These are phyloP conservation scores for Aleiodes alternator DNA, from an alignment of 2,888 invertebrate species.

Conservation along the genomic window DNA sequence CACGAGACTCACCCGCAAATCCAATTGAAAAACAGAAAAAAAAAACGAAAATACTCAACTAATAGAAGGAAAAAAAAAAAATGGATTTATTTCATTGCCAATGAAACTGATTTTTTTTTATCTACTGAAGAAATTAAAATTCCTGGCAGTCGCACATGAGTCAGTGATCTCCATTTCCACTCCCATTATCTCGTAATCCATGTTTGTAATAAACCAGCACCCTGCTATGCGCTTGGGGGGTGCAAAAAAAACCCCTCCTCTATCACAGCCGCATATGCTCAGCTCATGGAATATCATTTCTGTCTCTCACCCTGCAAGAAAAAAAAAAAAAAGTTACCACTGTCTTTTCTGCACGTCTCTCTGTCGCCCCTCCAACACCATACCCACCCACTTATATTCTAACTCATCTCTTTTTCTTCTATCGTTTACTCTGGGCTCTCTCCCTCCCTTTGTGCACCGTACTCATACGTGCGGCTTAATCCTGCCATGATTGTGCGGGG, in stretches of 20 bases:
- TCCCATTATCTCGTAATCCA: slow-evolving; percentile 74
- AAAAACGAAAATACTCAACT: not conserved
- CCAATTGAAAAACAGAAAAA: not conserved
- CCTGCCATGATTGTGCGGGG: slow-evolving; percentile 70
- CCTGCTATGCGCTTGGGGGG: slow-evolving; percentile 60
- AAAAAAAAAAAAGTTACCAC: slow-evolving; percentile 7
- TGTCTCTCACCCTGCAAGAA: slow-evolving; percentile 65
- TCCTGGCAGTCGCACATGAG: slow-evolving; percentile 56
- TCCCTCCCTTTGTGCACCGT: slow-evolving; percentile 51
- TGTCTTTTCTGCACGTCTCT: slow-evolving; percentile 32
- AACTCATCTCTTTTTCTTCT: slow-evolving; percentile 38
- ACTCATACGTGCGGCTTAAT: slow-evolving; percentile 70
- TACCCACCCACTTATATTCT: slow-evolving; percentile 16
- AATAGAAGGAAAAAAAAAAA: not conserved
- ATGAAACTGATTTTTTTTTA: not conserved
- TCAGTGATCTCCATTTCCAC: slow-evolving; percentile 67
- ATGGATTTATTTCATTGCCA: not conserved
- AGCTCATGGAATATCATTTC: slow-evolving; percentile 74
- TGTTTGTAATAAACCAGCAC: slow-evolving; percentile 75
- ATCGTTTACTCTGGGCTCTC: slow-evolving; percentile 48
- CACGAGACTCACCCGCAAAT: slow-evolving; percentile 35
- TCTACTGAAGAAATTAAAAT: slow-evolving; percentile 4
- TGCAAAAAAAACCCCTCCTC: slow-evolving; percentile 53
- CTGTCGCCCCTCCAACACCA: not conserved
- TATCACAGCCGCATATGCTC: slow-evolving; percentile 72